Evolutionary conservation across 2,113 vertebrate species (phyloP), one percentile per base, ranked within the genome.

Genomic region (Hipposideros armiger): DNA sequence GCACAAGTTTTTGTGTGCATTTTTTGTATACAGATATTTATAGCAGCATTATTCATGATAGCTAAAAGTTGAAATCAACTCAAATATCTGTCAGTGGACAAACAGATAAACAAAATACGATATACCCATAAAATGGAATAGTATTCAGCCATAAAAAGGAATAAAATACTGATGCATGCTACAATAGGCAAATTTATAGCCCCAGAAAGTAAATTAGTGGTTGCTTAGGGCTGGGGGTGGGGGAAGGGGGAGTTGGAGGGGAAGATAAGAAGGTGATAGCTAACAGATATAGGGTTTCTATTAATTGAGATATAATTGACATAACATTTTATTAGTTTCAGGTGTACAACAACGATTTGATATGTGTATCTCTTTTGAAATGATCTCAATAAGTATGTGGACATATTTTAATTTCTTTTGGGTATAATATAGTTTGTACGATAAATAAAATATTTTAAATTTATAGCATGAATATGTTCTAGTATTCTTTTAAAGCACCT

Each of bases 331-430:
- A 28, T 22, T 62, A 32, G 62, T 73, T 82, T 88, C 54, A 54
- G 30, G 11, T 90, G 20, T 60, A 67, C 32, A 56, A n/a, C 0
- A 64, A 54, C 16, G 74, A 81, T 84, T 67, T 9, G 45, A 24
- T 52, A 74, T 77, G 40, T 78, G 24, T 82, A 47, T 88, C 13
- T 80, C 26, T 62, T 85, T 28, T 47, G 74, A 54, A 84, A 54
- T 47, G 7, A 56, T 69, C 36, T 22, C 5, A 70, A 11, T 66
- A 92, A 85, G 26, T 40, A 9, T 78, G 11, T 94, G 69, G 83
- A 83, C 30, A 36, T 69, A 40, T 74, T 92, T 87, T 89, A 10
- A 52, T 91, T 95, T 95, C 32, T 89, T 64, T 82, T 83, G 50
- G 19, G n/a, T 85, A 32, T 86, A 56, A 50, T 84, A 66, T n/a